These are phyloP conservation scores for Neotragus pygmaeus DNA, from an alignment of 2,113 vertebrate species.

Conservation along the genomic window DNA sequence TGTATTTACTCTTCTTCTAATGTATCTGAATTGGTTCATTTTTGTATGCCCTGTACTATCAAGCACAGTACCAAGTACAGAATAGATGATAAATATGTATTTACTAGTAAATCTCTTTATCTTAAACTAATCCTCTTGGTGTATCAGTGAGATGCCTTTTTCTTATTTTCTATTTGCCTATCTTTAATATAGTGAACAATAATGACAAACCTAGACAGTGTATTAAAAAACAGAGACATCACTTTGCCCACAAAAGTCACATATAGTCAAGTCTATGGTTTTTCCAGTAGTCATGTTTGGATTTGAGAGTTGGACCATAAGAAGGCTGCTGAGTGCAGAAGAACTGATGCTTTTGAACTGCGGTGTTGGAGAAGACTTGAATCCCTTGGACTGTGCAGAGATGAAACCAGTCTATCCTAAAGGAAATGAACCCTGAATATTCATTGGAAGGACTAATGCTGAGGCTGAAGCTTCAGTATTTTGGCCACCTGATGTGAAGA, in stretches of 20 bases:
- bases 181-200: not conserved
- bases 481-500: not conserved
- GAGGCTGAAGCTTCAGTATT: not conserved
- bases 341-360: not conserved
- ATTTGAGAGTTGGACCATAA: not conserved
- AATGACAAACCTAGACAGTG: not conserved
- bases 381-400: not conserved
- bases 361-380: not conserved
- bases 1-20: not conserved
- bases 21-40: not conserved
- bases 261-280: not conserved
- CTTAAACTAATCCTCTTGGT: not conserved
- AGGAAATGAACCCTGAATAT: not conserved
- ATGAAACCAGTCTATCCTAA: not conserved
- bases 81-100: not conserved
- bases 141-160: not conserved
- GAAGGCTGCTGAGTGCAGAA: not conserved
- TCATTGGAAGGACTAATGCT: not conserved
- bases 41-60: not conserved
- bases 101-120: not conserved
- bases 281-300: not conserved
- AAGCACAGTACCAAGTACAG: not conserved
- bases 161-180: not conserved
- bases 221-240: not conserved
- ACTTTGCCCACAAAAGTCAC: not conserved